These are phyloP conservation scores for Tiliacea aurago DNA, from an alignment of 2,888 invertebrate genomes.

Conservation along the genomic window DNA sequence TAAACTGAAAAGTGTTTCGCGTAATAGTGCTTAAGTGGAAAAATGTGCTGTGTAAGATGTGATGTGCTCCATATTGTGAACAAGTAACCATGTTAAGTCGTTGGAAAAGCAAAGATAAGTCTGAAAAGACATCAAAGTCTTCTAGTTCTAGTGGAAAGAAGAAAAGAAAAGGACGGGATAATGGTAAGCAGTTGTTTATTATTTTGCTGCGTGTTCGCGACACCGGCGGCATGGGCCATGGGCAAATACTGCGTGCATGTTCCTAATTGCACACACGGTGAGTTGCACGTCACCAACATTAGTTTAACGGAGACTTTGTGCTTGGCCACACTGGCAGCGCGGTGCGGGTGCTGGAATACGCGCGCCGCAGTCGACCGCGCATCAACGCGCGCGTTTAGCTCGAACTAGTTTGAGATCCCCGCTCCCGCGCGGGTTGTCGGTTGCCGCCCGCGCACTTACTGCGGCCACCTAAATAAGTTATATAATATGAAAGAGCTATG, in stretches of 20 bases:
- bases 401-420: too few relatives aligned
- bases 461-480: too few relatives aligned
- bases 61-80: conserved; percentile 58
- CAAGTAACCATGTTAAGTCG: conserved; percentile 93
- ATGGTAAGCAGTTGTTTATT: conserved; percentile 89
- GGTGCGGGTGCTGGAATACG: too few relatives aligned
- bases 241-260: neutral
- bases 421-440: too few relatives aligned
- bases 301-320: too few relatives aligned
- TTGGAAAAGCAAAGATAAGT: conserved; percentile 96
- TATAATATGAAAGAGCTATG: too few relatives aligned
- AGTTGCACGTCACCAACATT: too few relatives aligned
- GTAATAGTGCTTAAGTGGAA: conserved; percentile 31
- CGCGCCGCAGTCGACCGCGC: too few relatives aligned
- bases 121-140: conserved; percentile 92
- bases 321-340: too few relatives aligned
- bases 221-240: neutral
- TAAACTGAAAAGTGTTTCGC: conserved; percentile 25
- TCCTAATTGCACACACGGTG: too few relatives aligned
- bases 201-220: neutral
- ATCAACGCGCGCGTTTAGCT: too few relatives aligned
- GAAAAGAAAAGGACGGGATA: conserved; percentile 96
- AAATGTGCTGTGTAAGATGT: conserved; percentile 59
- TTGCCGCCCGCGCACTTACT: too few relatives aligned
- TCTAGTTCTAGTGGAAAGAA: conserved; percentile 92